Conservation (phyloP, 2,888 invertebrate genomes). For the Norana najaformis region DNA sequence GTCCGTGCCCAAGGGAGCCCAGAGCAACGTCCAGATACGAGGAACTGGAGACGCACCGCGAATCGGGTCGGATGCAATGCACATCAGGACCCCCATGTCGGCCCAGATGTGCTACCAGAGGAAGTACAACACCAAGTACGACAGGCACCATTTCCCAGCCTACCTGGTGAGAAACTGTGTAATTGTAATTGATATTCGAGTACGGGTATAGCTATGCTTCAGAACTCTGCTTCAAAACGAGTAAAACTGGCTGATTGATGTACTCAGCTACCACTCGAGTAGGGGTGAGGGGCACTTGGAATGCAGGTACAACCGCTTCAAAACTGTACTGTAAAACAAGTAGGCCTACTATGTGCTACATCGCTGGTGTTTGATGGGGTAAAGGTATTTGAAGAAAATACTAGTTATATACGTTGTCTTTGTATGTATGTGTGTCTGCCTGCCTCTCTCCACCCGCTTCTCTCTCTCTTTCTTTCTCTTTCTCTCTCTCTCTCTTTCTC, state of each 20-base stretch:
- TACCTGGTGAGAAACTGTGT: conserved; percentile 56
- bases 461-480: too few relatives aligned
- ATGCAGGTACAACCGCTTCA: not conserved
- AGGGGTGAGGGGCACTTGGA: not conserved
- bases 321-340: not conserved
- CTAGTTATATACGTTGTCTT: too few relatives aligned
- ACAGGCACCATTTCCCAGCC: conserved; percentile 58
- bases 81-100: conserved; percentile 63
- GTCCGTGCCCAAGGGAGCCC: conserved; percentile 46
- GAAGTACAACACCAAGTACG: conserved; percentile 49
- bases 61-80: conserved; percentile 83
- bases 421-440: too few relatives aligned
- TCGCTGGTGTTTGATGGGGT: too few relatives aligned
- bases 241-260: not conserved
- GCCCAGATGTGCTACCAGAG: conserved; percentile 53
- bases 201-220: not conserved
- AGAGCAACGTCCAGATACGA: conserved; percentile 40
- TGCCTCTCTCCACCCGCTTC: too few relatives aligned
- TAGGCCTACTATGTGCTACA: too few relatives aligned
- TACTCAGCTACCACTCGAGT: not conserved
- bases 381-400: too few relatives aligned
- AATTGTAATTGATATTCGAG: not conserved
- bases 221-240: not conserved
- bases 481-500: too few relatives aligned
- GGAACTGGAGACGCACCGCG: conserved; percentile 45